Percentiles rank a stretch among this genome's conserved stretches.
Evolutionary conservation across 2,888 invertebrate species (phyloP).

Genomic region (Agrotis exclamationis): DNA sequence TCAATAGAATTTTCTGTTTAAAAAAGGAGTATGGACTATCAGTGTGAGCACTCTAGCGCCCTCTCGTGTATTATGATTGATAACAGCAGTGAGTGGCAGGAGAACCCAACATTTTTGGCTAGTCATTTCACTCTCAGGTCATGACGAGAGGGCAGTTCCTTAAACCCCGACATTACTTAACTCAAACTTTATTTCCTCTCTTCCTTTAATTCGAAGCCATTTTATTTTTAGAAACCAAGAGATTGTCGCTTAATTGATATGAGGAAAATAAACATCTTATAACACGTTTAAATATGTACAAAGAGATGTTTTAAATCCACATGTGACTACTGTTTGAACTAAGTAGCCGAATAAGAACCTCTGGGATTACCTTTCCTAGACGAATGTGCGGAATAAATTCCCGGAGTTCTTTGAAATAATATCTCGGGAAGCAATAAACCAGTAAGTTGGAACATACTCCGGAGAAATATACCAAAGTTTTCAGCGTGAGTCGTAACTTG

Average conservation of each 20-base stretch:
- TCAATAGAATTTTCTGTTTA: neutral
- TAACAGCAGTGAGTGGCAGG: conserved; percentile 47
- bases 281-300: conserved; percentile 73
- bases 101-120: conserved; percentile 39
- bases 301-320: conserved; percentile 72
- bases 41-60: conserved; percentile 34
- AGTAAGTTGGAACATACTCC: conserved; percentile 87
- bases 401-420: conserved; percentile 89
- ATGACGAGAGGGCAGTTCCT: conserved; percentile 29
- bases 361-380: conserved; percentile 84
- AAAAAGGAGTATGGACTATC: conserved; percentile 1
- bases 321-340: conserved; percentile 80
- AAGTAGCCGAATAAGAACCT: conserved; percentile 86
- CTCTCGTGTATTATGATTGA: conserved; percentile 54
- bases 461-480: conserved; percentile 87
- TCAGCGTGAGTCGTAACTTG: conserved; percentile 80
- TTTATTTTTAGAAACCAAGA: conserved; percentile 1
- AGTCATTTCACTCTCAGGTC: conserved; percentile 47
- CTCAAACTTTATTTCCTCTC: conserved; percentile 21
- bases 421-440: conserved; percentile 89
- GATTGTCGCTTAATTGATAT: conserved; percentile 4
- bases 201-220: neutral
- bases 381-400: conserved; percentile 87
- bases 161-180: conserved; percentile 14
- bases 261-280: conserved; percentile 56